Evolutionary conservation across 2,113 vertebrate genomes (phyloP).

Genomic region (Myxocyprinus asiaticus): DNA sequence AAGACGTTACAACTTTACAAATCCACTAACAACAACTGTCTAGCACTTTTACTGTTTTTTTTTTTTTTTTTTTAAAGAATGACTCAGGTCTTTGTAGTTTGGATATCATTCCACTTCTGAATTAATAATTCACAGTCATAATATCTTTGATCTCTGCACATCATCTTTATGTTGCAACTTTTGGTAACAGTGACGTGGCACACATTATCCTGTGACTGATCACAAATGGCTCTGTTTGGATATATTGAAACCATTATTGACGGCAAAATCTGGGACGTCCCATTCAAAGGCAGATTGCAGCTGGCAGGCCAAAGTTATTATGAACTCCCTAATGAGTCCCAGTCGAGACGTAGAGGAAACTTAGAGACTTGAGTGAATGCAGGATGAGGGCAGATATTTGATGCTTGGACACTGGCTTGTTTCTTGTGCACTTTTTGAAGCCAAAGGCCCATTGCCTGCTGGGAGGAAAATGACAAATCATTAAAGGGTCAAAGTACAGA

Average conservation of each 20-base stretch:
- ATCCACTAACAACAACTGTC: too few relatives aligned
- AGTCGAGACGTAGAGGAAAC: neutral
- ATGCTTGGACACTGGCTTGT: conserved; percentile 42
- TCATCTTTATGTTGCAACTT: neutral
- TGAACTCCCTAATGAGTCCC: conserved; percentile 11
- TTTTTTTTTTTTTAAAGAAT: neutral
- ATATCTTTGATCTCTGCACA: neutral
- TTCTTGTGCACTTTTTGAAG: conserved; percentile 24
- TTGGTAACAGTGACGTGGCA: neutral
- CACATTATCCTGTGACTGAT: conserved; percentile 11
- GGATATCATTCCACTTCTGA: too few relatives aligned
- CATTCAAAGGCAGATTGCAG: conserved; percentile 31
- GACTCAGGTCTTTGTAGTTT: neutral
- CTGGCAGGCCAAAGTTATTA: conserved; percentile 48
- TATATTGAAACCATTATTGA: conserved; percentile 45
- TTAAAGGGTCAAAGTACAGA: conserved; percentile 38
- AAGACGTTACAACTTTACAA: too few relatives aligned
- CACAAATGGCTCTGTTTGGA: conserved; percentile 38
- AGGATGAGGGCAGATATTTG: conserved; percentile 41
- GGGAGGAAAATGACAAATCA: conserved; percentile 40
- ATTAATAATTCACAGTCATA: neutral
- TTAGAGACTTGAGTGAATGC: conserved; percentile 16
- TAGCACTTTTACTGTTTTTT: too few relatives aligned
- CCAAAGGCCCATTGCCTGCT: neutral
- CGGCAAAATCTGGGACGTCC: conserved; percentile 43